phyloP scores from a whole-genome alignment of 2,113 vertebrate species.

The zebrafish (Danio rerio) region DNA sequence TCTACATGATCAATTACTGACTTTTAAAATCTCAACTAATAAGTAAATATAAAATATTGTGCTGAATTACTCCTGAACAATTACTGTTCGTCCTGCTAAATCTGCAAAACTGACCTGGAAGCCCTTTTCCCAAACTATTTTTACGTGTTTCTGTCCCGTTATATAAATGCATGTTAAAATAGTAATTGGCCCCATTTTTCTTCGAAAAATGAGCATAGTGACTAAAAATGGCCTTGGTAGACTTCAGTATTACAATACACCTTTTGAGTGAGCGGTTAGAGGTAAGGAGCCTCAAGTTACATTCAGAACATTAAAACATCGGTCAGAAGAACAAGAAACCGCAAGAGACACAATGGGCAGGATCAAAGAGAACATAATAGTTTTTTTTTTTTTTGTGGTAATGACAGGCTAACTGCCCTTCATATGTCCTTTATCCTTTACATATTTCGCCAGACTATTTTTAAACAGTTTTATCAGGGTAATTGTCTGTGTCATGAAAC shows the following conservation, averaged over 20 bases:
- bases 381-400: background rate
- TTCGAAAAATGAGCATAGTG: background rate
- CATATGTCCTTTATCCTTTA: background rate
- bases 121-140: background rate
- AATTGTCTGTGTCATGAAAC: background rate
- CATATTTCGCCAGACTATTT: background rate
- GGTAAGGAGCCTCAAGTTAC: background rate
- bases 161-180: background rate
- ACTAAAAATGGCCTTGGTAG: background rate
- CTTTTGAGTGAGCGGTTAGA: background rate
- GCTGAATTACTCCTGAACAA: background rate
- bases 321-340: constrained; percentile 16
- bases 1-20: too few species aligned
- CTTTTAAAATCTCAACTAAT: too few species aligned
- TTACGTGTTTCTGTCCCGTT: background rate
- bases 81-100: background rate
- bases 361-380: background rate
- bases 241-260: background rate
- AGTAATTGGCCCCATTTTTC: constrained; percentile 8
- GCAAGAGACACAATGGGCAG: background rate
- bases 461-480: background rate
- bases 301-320: background rate
- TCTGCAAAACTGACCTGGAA: background rate
- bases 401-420: background rate
- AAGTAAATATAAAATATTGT: background rate